phyloP scores from a whole-genome alignment of 1,140 invertebrate genomes.

The Trichogramma pretiosum region DNA sequence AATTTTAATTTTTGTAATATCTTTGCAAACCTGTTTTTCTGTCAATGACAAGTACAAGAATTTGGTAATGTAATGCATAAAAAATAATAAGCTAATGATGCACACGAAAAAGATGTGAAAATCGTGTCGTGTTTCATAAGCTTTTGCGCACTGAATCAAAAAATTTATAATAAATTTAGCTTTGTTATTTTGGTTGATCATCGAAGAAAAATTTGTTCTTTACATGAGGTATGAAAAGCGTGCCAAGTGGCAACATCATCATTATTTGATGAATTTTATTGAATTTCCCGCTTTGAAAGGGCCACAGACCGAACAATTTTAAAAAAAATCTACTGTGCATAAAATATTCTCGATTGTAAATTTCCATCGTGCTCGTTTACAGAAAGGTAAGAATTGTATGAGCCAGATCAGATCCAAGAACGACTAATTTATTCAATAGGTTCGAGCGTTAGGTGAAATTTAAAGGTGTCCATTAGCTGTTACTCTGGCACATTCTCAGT shows the following conservation, averaged over 20 bases:
- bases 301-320: constrained; percentile 1
- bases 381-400: background rate
- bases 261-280: background rate
- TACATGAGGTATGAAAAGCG: constrained; percentile 1
- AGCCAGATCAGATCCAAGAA: too few species aligned
- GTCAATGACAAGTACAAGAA: background rate
- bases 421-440: too few species aligned
- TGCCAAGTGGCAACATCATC: background rate
- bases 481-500: too few species aligned
- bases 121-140: background rate
- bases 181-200: background rate
- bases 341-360: background rate
- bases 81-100: background rate
- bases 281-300: background rate
- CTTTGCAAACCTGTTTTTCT: background rate
- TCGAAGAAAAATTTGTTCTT: too few species aligned
- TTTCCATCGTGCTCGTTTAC: too few species aligned
- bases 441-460: too few species aligned
- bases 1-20: too few species aligned
- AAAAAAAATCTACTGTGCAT: background rate
- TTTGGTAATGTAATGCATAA: background rate
- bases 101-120: background rate
- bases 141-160: background rate
- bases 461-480: too few species aligned
- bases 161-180: background rate